phyloP scores from a whole-genome alignment of 2,113 vertebrate species.

The Smithornis capensis region DNA sequence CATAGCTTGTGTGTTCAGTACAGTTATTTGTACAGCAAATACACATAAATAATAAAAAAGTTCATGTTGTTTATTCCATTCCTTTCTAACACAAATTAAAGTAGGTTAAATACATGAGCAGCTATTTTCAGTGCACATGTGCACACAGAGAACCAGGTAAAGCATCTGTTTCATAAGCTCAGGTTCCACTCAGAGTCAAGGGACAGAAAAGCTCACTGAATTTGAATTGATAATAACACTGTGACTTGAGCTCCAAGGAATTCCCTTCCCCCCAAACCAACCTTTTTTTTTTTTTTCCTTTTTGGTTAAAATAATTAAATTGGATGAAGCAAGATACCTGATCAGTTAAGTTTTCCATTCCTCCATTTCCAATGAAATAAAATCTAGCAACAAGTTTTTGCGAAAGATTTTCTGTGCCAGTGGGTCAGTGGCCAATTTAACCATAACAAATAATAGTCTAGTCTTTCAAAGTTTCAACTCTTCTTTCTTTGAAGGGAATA shows the following conservation, averaged over 20 bases:
- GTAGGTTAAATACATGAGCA: neutral
- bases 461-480: slow-evolving; percentile 24
- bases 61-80: neutral
- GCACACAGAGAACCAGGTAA: neutral
- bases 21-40: neutral
- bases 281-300: neutral
- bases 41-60: neutral
- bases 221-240: slow-evolving; percentile 50
- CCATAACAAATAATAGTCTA: slow-evolving; percentile 44
- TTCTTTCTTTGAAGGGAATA: neutral
- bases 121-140: neutral
- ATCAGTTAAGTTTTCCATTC: slow-evolving; percentile 30
- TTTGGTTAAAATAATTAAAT: slow-evolving; percentile 41
- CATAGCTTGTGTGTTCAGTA: rapidly evolving
- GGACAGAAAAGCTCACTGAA: slow-evolving; percentile 37
- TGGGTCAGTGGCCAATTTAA: slow-evolving; percentile 26
- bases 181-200: slow-evolving; percentile 7
- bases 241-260: slow-evolving; percentile 56
- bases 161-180: neutral
- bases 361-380: slow-evolving; percentile 53
- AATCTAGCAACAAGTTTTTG: slow-evolving; percentile 36
- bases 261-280: neutral
- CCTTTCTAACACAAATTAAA: neutral
- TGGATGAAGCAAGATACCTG: slow-evolving; percentile 49
- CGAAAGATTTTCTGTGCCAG: neutral